These are phyloP conservation scores for Ceratina calcarata DNA, from an alignment of 1,140 invertebrate species.

Conservation along the genomic window DNA sequence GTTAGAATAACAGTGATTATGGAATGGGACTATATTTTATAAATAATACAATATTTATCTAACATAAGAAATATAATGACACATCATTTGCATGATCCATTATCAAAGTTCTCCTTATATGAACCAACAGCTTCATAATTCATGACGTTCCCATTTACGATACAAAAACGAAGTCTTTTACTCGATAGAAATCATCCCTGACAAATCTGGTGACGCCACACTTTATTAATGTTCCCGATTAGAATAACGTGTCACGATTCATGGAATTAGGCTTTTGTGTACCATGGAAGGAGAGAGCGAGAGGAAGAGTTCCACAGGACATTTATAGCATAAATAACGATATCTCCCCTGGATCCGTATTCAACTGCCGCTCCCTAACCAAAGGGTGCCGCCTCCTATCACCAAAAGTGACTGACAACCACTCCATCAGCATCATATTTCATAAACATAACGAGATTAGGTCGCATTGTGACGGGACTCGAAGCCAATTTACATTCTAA, in stretches of 20 bases:
- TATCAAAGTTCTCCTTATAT: too few species aligned
- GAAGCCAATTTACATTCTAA: slow-evolving; percentile 75
- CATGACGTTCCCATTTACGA: not conserved
- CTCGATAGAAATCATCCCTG: not conserved
- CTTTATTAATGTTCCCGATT: slow-evolving; percentile 63
- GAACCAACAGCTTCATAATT: not conserved
- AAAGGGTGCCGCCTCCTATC: slow-evolving; percentile 59
- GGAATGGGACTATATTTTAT: too few species aligned
- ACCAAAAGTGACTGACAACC: slow-evolving; percentile 70
- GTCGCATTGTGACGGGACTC: slow-evolving; percentile 70
- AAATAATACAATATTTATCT: too few species aligned
- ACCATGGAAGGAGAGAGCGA: slow-evolving; percentile 48
- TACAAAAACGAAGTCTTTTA: not conserved
- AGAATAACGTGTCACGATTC: slow-evolving; percentile 33
- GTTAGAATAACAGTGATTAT: too few species aligned
- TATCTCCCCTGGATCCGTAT: slow-evolving; percentile 64
- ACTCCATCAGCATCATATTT: slow-evolving; percentile 74
- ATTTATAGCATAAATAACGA: slow-evolving; percentile 70
- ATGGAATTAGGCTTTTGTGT: slow-evolving; percentile 41
- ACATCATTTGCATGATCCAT: too few species aligned
- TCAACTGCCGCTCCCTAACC: slow-evolving; percentile 65
- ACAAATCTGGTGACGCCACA: slow-evolving; percentile 24
- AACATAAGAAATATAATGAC: too few species aligned
- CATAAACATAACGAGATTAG: slow-evolving; percentile 75
- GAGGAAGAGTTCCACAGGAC: slow-evolving; percentile 19